Percentiles rank a stretch among this genome's conserved stretches.
phyloP scores from a whole-genome alignment of 2,888 invertebrate species.

The Eupithecia centaureata region DNA sequence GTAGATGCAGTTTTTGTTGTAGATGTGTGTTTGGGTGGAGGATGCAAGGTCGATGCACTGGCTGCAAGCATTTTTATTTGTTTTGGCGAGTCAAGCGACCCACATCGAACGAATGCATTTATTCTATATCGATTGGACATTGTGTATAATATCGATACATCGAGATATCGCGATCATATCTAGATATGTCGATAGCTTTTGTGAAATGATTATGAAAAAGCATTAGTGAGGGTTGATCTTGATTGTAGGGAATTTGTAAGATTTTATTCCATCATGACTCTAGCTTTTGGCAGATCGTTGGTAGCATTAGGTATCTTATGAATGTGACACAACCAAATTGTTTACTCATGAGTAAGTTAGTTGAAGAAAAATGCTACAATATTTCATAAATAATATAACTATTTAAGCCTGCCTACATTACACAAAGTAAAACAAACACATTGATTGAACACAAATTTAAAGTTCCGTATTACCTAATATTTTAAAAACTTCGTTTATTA shows the following conservation, averaged over 20 bases:
- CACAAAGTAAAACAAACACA: no score
- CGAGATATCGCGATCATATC: conserved; percentile 42
- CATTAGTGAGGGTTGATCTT: not conserved
- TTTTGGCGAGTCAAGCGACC: conserved; percentile 81
- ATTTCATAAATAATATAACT: no score
- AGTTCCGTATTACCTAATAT: no score
- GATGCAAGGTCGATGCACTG: conserved; percentile 82
- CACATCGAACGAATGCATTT: conserved; percentile 81
- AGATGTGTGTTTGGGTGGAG: conserved; percentile 53
- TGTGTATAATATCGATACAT: conserved; percentile 71
- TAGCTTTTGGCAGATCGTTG: no score
- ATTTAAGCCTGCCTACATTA: no score
- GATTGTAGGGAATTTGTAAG: not conserved
- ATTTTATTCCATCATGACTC: not conserved
- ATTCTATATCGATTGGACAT: conserved; percentile 81
- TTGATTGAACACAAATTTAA: no score
- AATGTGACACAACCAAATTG: no score
- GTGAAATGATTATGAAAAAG: conserved; percentile 2
- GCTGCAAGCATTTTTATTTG: conserved; percentile 81
- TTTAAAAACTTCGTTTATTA: no score
- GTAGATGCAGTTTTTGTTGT: conserved; percentile 55
- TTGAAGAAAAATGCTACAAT: no score
- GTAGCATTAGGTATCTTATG: no score
- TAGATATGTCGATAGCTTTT: conserved; percentile 10
- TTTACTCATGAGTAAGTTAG: no score